Percentiles rank a stretch among this genome's conserved stretches.
phyloP scores from a whole-genome alignment of 2,113 vertebrate genomes.

The Chauna torquata region DNA sequence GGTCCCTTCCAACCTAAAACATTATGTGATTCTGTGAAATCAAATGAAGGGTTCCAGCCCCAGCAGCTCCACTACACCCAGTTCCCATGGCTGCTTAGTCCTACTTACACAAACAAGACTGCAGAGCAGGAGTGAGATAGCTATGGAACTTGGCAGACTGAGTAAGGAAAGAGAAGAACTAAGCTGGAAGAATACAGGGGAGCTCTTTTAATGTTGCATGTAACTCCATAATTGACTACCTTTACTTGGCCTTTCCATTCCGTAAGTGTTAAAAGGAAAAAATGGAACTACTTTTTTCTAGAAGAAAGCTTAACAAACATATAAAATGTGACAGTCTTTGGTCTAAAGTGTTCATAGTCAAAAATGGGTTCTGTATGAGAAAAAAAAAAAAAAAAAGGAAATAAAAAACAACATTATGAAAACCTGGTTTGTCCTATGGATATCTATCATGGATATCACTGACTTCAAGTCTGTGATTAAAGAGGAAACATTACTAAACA shows the following conservation, averaged over 20 bases:
- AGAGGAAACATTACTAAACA: rapidly evolving
- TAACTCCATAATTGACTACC: neutral
- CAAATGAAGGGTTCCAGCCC: neutral
- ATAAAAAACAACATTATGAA: neutral
- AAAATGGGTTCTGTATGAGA: rapidly evolving
- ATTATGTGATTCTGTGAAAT: neutral
- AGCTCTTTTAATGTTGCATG: neutral
- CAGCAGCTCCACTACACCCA: neutral
- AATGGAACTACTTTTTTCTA: neutral
- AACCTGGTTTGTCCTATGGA: neutral
- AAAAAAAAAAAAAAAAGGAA: neutral
- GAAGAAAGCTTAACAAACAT: neutral
- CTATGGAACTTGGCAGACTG: neutral
- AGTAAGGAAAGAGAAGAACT: neutral
- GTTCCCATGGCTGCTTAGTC: neutral
- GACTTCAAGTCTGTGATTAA: neutral
- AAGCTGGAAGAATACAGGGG: neutral
- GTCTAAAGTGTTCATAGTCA: rapidly evolving
- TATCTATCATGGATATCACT: neutral
- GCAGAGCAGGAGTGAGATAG: neutral
- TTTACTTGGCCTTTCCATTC: neutral
- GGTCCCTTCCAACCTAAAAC: too few relatives aligned
- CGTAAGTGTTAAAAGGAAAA: neutral
- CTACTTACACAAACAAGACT: neutral
- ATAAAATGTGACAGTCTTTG: neutral